Percentiles rank a stretch among this genome's conserved stretches.
Evolutionary conservation across 2,888 invertebrate genomes (phyloP).

Genomic region (Bedellia somnulentella): DNA sequence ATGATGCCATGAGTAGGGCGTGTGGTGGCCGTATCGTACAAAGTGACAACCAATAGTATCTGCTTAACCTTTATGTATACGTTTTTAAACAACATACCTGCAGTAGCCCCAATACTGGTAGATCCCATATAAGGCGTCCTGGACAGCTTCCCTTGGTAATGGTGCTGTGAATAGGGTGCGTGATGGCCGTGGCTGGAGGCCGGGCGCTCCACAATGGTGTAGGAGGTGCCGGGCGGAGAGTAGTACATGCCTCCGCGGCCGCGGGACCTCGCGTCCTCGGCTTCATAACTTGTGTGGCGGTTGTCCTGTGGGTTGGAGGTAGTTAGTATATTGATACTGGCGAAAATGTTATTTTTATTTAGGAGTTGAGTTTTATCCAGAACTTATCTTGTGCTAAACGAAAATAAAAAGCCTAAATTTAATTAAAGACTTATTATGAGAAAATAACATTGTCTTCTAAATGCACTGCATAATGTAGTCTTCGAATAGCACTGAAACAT

Average conservation of each 20-base stretch:
- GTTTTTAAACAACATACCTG: constrained; percentile 24
- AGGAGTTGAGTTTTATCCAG: background rate
- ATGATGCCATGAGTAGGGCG: constrained; percentile 60
- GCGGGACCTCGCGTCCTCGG: constrained; percentile 49
- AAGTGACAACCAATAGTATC: too few species aligned
- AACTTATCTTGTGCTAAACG: too few species aligned
- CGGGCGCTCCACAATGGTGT: constrained; percentile 83
- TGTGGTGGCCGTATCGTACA: constrained; percentile 71
- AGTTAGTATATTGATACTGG: too few species aligned
- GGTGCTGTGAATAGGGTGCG: constrained; percentile 58
- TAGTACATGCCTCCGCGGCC: constrained; percentile 76
- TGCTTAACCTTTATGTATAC: too few species aligned
- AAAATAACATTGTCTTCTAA: too few species aligned
- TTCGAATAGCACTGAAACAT: too few species aligned
- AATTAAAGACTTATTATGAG: too few species aligned
- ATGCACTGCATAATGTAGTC: too few species aligned
- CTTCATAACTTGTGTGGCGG: constrained; percentile 52
- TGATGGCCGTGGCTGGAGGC: constrained; percentile 73
- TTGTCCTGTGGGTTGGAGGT: constrained; percentile 47
- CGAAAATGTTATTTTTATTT: too few species aligned
- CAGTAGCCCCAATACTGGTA: constrained; percentile 59
- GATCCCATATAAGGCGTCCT: constrained; percentile 72
- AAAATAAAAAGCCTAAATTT: too few species aligned
- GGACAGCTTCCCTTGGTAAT: constrained; percentile 49
- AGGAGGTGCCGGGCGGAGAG: constrained; percentile 86